phyloP scores from a whole-genome alignment of 2,113 vertebrate genomes.

The Cathartes aura region DNA sequence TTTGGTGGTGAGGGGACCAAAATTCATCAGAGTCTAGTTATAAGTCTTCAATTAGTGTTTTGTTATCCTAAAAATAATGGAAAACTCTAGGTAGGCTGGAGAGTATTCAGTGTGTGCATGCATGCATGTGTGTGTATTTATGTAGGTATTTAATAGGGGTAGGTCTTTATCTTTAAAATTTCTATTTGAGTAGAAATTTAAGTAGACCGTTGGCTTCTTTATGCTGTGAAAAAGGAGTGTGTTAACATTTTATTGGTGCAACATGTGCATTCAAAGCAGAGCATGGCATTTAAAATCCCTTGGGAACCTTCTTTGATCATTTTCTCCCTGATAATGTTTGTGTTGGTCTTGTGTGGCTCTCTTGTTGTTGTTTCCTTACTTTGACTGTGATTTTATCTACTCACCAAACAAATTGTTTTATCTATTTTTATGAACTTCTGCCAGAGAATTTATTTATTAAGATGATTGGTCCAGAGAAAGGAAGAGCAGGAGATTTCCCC shows the following conservation, averaged over 20 bases:
- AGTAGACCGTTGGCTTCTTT: not conserved
- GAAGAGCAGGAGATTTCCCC: not conserved
- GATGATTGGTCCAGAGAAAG: constrained; percentile 4
- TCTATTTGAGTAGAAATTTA: not conserved
- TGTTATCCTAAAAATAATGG: not conserved
- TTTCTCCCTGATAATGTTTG: constrained; percentile 34
- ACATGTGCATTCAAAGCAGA: not conserved
- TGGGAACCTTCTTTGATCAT: not conserved
- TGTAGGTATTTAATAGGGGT: not conserved
- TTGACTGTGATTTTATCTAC: not conserved
- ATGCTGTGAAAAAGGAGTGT: not conserved
- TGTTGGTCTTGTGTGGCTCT: not conserved
- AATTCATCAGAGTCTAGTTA: not conserved
- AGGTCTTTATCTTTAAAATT: not conserved
- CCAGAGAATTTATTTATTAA: constrained; percentile 9
- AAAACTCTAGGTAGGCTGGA: not conserved
- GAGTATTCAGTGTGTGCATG: not conserved
- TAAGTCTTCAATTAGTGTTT: not conserved
- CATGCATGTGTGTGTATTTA: not conserved
- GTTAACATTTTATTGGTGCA: constrained; percentile 16
- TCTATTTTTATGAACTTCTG: not conserved
- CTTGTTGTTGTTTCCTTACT: not conserved
- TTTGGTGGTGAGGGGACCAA: not conserved
- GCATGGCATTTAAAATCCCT: not conserved
- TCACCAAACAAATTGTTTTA: not conserved